Base-by-base conservation (phyloP, 1,140 invertebrate species). In the Drosophila quadrilineata region DNA sequence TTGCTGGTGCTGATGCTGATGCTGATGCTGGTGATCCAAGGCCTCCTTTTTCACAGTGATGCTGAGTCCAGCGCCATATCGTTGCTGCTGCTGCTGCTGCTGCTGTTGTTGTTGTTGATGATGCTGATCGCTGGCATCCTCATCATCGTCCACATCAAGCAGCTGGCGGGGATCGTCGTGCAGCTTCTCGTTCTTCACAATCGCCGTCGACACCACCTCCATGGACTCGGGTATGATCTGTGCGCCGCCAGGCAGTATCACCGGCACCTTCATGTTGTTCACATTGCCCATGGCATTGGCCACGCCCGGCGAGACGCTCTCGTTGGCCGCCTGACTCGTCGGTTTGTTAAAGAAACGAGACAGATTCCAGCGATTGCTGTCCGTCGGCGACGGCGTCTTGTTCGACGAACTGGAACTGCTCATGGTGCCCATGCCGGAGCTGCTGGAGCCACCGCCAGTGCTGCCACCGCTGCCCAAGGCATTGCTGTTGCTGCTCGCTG, bases 221-320 rank as follows among this genome's bases (percentile, higher is more conserved):
- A 87, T 84, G 16, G 82, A 73, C 35, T 88, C 87, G 36, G 87
- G 87, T 68, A 88, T 88, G 36, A 88, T 88, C 19, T 88, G 87
- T 3, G 87, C 87, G 2, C 87, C 87, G 14, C 87, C 87, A 0
- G 77, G 84, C 12, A 88, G 41, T 0, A 88, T 71, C 3, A 75
- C 80, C 0, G 86, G 75, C 45, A 82, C 80, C 38, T 84, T 85
- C 86, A 85, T 85, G 60, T n/a, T n/a, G n/a, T 73, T 84, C 33
- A 73, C 75, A 48, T 79, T 84, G 3, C 79, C 66, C 49, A 73
- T 69, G n/a, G 65, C 45, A 59, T 56, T 56, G 16, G 40, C 58
- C 28, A 43, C 45, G 17, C 57, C 75, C 0, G 80, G 80, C 4
- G 82, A 79, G 0, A 54, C 80, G 10, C 50, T 84, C 38, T 84